A percentile compares a stretch with the other conserved stretches of the same genome.
Evolutionary conservation across 2,888 invertebrate species (phyloP).

Genomic region (Sthenelais limicola): DNA sequence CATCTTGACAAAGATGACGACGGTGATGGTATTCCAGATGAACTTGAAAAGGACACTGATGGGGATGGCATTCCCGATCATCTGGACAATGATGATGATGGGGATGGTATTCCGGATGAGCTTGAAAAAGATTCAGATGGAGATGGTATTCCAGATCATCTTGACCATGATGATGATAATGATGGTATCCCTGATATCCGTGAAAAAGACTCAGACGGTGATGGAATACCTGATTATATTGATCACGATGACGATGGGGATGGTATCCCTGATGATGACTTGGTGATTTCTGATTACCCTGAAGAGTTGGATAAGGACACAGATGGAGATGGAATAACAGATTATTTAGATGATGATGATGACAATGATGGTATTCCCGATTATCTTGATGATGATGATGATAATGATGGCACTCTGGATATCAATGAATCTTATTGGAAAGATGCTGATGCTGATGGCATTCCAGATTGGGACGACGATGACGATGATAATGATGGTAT

Average conservation of each 20-base stretch:
- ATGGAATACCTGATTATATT: slow-evolving; percentile 60
- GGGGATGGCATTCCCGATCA: slow-evolving; percentile 58
- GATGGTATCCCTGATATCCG: slow-evolving; percentile 54
- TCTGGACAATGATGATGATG: slow-evolving; percentile 56
- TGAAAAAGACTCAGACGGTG: slow-evolving; percentile 54
- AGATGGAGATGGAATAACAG: slow-evolving; percentile 58
- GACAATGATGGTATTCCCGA: slow-evolving; percentile 56
- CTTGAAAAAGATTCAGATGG: slow-evolving; percentile 55
- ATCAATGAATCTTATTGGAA: slow-evolving; percentile 59
- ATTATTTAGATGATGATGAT: slow-evolving; percentile 46
- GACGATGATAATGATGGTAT: slow-evolving; percentile 54
- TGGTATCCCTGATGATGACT: slow-evolving; percentile 55
- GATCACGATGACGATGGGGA: slow-evolving; percentile 54
- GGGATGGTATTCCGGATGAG: slow-evolving; percentile 54
- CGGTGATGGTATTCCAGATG: slow-evolving; percentile 65
- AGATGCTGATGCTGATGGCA: slow-evolving; percentile 53
- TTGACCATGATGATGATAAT: slow-evolving; percentile 54
- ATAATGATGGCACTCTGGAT: slow-evolving; percentile 56
- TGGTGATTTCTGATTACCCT: slow-evolving; percentile 59
- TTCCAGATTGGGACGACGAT: slow-evolving; percentile 48
- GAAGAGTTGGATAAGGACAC: slow-evolving; percentile 56
- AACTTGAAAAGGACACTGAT: slow-evolving; percentile 60
- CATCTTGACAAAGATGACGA: slow-evolving; percentile 46
- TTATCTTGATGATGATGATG: slow-evolving; percentile 42
- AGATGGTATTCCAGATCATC: slow-evolving; percentile 58